Percentiles rank a stretch among this genome's conserved stretches.
Conservation (phyloP, 2,113 vertebrate genomes). For the Hepsetus odoe region DNA sequence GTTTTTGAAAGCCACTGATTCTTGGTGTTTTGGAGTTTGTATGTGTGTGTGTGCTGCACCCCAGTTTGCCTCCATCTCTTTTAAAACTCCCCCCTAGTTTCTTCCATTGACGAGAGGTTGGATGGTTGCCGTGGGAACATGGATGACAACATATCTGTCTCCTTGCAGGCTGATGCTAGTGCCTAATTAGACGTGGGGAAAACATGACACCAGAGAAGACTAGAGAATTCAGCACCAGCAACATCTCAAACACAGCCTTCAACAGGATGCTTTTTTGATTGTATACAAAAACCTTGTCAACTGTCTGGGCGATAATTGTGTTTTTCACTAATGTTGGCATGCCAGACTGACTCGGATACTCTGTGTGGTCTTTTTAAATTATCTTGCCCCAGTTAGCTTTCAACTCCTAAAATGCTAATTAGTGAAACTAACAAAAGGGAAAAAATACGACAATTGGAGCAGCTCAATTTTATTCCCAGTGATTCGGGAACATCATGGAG, state of each 20-base stretch:
- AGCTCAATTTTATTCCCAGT: too few relatives aligned
- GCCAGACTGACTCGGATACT: slow-evolving; percentile 29
- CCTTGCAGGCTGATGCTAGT: slow-evolving; percentile 29
- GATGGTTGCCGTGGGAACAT: slow-evolving; percentile 47
- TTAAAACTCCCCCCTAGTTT: slow-evolving; percentile 31
- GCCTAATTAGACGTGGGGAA: slow-evolving; percentile 29
- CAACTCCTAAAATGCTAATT: slow-evolving; percentile 16
- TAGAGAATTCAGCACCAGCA: slow-evolving; percentile 24
- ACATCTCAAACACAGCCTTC: slow-evolving; percentile 34
- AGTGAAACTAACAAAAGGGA: neutral
- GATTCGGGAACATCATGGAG: too few relatives aligned
- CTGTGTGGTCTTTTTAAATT: slow-evolving; percentile 24
- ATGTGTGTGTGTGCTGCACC: slow-evolving; percentile 29
- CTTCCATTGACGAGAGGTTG: slow-evolving; percentile 7
- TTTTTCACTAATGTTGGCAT: slow-evolving; percentile 37
- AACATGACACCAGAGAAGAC: slow-evolving; percentile 28
- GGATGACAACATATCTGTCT: slow-evolving; percentile 12
- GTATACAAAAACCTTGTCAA: slow-evolving; percentile 16
- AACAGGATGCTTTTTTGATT: neutral
- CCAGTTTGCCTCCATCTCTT: slow-evolving; percentile 33
- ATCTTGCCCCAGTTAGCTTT: slow-evolving; percentile 10
- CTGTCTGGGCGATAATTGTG: slow-evolving; percentile 26
- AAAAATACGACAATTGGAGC: neutral
- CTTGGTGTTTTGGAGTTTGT: slow-evolving; percentile 18
- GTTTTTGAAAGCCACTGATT: slow-evolving; percentile 18